phyloP scores from a whole-genome alignment of 2,113 vertebrate species.

The Conger conger region DNA sequence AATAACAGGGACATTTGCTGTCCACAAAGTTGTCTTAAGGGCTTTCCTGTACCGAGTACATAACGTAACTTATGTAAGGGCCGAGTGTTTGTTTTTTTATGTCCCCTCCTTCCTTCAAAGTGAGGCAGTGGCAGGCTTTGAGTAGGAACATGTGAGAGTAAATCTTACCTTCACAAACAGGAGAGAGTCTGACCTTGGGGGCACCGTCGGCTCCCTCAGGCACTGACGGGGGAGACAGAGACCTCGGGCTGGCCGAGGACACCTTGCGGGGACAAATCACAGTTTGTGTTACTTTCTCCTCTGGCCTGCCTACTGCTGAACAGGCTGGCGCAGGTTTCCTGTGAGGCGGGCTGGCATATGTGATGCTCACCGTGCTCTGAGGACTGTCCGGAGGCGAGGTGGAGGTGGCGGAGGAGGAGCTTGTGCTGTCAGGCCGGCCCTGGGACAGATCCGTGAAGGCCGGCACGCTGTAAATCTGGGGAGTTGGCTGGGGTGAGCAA shows the following conservation, averaged over 20 bases:
- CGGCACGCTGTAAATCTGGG: conserved; percentile 4
- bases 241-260: conserved; percentile 54
- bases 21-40: conserved; percentile 11
- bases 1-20: background rate
- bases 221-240: conserved; percentile 36
- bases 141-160: background rate
- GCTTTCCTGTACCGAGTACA: conserved; percentile 1
- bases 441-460: conserved; percentile 24
- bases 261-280: conserved; percentile 48
- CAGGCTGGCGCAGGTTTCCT: background rate
- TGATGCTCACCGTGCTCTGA: conserved; percentile 63
- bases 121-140: background rate
- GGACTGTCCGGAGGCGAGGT: conserved; percentile 59
- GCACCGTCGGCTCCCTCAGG: conserved; percentile 32
- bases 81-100: background rate
- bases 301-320: background rate
- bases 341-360: background rate
- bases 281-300: background rate
- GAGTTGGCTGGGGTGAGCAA: background rate
- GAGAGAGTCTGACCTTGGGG: conserved; percentile 51
- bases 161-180: conserved; percentile 73
- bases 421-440: conserved; percentile 21
- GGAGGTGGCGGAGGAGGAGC: conserved; percentile 52
- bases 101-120: background rate
- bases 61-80: conserved; percentile 2